These are phyloP conservation scores for Pharmacophagus antenor DNA, from an alignment of 2,888 invertebrate species.

Conservation along the genomic window DNA sequence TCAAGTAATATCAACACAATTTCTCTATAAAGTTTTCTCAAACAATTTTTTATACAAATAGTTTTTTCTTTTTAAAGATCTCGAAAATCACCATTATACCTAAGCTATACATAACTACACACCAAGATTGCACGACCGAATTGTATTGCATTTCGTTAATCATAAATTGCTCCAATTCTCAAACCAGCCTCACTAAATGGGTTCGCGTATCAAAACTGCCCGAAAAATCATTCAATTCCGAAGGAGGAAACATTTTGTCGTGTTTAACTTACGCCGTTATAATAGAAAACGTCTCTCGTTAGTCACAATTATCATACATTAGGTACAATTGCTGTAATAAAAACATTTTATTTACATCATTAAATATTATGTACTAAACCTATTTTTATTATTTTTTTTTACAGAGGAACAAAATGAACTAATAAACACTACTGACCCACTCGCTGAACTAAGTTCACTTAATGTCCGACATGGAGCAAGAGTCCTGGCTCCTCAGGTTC, in stretches of 20 bases:
- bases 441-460: conserved; percentile 54
- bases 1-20: not conserved
- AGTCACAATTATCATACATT: conserved; percentile 53
- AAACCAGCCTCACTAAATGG: conserved; percentile 32
- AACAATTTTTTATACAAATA: conserved; percentile 1
- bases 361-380: conserved; percentile 66
- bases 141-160: conserved; percentile 43
- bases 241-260: conserved; percentile 34
- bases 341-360: conserved; percentile 76
- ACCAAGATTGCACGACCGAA: conserved; percentile 67
- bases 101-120: conserved; percentile 48
- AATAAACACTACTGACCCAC: conserved; percentile 67
- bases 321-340: conserved; percentile 70
- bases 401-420: conserved; percentile 80
- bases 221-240: conserved; percentile 37
- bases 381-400: conserved; percentile 63
- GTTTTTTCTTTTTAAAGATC: conserved; percentile 6
- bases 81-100: conserved; percentile 24
- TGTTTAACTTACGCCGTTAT: conserved; percentile 30
- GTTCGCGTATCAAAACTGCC: conserved; percentile 24
- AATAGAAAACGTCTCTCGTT: conserved; percentile 63
- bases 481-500: conserved; percentile 58
- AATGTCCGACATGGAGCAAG: conserved; percentile 61
- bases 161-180: conserved; percentile 41
- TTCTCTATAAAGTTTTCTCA: conserved; percentile 7